Evolutionary conservation across 2,888 invertebrate species (phyloP).

Genomic region (Tenthredo mesomela): DNA sequence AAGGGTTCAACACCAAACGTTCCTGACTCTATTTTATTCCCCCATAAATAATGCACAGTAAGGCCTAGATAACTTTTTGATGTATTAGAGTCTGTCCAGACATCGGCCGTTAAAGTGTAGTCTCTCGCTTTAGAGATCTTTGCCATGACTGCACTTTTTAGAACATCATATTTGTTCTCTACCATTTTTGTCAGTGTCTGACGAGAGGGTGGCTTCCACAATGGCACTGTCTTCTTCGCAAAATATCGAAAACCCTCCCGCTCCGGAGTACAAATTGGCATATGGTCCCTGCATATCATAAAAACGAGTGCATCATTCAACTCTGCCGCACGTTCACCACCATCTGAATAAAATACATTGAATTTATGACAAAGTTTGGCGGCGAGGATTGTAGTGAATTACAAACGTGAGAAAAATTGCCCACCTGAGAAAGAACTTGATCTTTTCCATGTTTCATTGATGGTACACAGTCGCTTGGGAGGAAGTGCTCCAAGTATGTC

Average conservation of each 20-base stretch:
- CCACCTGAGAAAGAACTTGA: no score
- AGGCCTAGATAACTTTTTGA: constrained; percentile 51
- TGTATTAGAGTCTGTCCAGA: constrained; percentile 51
- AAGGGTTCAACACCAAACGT: constrained; percentile 38
- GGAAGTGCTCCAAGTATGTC: no score
- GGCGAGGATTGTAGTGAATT: no score
- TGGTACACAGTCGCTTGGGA: no score
- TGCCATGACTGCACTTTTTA: background rate
- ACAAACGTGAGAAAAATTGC: no score
- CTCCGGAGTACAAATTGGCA: constrained; percentile 15
- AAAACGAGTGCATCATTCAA: constrained; percentile 20
- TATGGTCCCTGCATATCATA: constrained; percentile 9
- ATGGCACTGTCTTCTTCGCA: constrained; percentile 48
- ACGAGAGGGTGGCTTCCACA: constrained; percentile 44
- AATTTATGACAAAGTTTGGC: no score
- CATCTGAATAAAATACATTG: no score
- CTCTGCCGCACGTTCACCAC: no score
- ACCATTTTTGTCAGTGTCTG: constrained; percentile 28
- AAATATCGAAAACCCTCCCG: constrained; percentile 47
- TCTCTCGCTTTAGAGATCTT: background rate
- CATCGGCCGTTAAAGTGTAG: constrained; percentile 49
- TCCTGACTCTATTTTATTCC: no score
- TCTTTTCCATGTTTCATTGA: no score
- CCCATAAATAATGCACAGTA: constrained; percentile 53
- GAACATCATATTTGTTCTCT: constrained; percentile 51